Evolutionary conservation across 2,113 vertebrate species (phyloP).

Genomic region (Picathartes gymnocephalus): DNA sequence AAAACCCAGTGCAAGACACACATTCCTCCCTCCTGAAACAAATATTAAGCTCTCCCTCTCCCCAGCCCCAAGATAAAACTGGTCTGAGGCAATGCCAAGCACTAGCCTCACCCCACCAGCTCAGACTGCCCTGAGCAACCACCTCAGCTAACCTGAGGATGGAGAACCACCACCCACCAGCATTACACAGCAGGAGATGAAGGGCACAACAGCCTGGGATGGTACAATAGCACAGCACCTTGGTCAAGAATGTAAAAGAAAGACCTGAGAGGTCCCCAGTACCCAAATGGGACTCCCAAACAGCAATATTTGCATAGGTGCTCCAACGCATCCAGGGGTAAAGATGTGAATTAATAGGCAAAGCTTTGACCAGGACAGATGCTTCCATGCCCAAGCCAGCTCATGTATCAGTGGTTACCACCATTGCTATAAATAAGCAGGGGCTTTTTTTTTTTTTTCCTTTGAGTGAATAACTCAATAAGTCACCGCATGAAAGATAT

Average conservation of each 20-base stretch:
- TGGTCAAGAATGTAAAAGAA: accelerated
- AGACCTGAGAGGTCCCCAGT: not conserved
- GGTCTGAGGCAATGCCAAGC: not conserved
- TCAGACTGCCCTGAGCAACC: not conserved
- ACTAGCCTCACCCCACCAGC: not conserved
- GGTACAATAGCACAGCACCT: not conserved
- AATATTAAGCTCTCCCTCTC: accelerated
- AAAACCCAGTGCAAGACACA: not conserved
- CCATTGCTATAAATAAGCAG: slow-evolving; percentile 56
- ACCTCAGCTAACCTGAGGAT: not conserved
- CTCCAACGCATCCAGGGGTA: not conserved
- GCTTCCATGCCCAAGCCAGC: not conserved
- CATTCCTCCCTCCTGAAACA: not conserved
- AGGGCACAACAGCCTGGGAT: not conserved
- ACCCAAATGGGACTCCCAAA: not conserved
- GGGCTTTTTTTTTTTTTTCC: not conserved
- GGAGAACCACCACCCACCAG: not conserved
- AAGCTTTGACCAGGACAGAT: slow-evolving; percentile 13
- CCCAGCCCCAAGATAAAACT: not conserved
- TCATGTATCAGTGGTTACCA: slow-evolving; percentile 52
- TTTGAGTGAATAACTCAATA: slow-evolving; percentile 54
- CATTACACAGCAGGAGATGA: not conserved
- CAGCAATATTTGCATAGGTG: not conserved
- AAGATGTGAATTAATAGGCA: slow-evolving; percentile 9
- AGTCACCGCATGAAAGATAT: slow-evolving; percentile 53